Conservation (phyloP, 2,888 invertebrate genomes). For the Hyalella azteca region DNA sequence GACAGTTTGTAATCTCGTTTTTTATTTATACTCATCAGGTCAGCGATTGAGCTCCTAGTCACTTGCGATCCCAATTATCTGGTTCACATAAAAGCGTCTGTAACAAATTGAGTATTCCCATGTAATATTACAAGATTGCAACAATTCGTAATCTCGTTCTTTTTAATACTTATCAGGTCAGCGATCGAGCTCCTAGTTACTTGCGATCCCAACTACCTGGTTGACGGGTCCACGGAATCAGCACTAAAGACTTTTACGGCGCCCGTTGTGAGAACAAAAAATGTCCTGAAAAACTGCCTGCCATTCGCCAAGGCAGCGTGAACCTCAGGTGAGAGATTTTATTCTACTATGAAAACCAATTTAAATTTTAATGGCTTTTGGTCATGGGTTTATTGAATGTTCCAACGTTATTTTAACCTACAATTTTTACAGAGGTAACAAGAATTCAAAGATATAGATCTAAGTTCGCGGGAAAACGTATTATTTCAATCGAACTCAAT, state of each 20-base stretch:
- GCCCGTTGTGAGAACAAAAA: neutral
- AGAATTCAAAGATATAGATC: too few species aligned
- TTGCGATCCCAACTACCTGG: neutral
- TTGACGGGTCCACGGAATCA: neutral
- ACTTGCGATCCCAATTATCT: conserved; percentile 4
- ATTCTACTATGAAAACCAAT: too few species aligned
- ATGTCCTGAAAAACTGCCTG: neutral
- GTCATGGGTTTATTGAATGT: too few species aligned
- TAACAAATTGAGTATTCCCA: too few species aligned
- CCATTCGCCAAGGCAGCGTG: neutral
- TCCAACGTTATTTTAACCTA: too few species aligned
- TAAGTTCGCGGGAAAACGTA: too few species aligned
- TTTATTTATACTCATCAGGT: neutral
- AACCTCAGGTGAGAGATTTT: neutral
- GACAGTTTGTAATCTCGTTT: too few species aligned
- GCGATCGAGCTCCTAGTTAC: neutral
- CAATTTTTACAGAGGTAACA: too few species aligned
- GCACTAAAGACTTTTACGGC: conserved; percentile 26
- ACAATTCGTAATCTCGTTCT: neutral
- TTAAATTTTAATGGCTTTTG: too few species aligned
- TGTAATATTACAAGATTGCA: too few species aligned
- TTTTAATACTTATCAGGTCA: neutral
- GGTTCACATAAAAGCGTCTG: too few species aligned
- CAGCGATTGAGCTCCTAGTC: neutral
- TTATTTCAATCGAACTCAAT: too few species aligned